Evolutionary conservation across 1,140 invertebrate genomes (phyloP).

Genomic region (Ditylenchus dipsaci): DNA sequence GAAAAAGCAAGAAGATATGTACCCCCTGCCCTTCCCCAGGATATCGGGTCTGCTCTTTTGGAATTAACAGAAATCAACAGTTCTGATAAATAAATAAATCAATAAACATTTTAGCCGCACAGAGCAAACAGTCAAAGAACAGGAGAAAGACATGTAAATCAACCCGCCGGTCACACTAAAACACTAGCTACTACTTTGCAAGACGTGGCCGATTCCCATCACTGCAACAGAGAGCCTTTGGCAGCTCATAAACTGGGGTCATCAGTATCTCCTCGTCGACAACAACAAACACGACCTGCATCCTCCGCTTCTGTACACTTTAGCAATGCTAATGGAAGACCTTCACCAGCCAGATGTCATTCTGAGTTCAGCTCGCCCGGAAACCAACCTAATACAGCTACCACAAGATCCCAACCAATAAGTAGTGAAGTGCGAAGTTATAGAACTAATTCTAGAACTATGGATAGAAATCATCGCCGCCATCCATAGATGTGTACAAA

Average conservation of each 20-base stretch:
- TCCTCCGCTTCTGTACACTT: neutral
- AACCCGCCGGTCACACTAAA: slow-evolving; percentile 32
- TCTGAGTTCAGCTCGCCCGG: neutral
- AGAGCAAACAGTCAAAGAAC: neutral
- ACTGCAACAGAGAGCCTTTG: slow-evolving; percentile 23
- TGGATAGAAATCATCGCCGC: neutral
- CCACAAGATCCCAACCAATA: neutral
- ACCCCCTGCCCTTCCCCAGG: slow-evolving; percentile 52
- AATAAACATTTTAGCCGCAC: no score
- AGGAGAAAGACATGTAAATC: neutral
- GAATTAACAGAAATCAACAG: neutral
- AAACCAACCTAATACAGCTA: neutral
- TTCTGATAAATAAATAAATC: no score
- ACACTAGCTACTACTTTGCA: slow-evolving; percentile 38
- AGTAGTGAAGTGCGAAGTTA: neutral
- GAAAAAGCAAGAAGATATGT: slow-evolving; percentile 46
- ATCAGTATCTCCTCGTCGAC: slow-evolving; percentile 11
- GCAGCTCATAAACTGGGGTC: slow-evolving; percentile 16
- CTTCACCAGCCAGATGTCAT: neutral
- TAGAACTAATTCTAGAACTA: neutral
- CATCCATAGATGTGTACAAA: neutral
- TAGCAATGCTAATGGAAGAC: neutral
- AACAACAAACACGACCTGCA: neutral
- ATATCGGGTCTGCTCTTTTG: slow-evolving; percentile 29
- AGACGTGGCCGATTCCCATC: slow-evolving; percentile 21